These are phyloP conservation scores for Norana najaformis DNA, from an alignment of 2,888 invertebrate genomes.

Conservation along the genomic window DNA sequence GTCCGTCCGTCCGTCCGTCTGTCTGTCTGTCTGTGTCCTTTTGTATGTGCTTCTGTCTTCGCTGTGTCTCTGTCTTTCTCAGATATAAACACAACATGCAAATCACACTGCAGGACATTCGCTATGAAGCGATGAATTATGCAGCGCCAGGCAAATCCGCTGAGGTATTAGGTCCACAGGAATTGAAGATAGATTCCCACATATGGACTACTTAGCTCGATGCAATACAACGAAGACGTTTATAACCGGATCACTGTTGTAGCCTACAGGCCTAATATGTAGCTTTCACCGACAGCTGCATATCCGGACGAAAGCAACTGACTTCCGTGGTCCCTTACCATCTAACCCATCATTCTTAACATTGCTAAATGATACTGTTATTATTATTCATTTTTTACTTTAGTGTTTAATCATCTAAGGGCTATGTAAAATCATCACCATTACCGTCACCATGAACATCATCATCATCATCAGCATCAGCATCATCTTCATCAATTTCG, in stretches of 20 bases:
- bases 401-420: too few species aligned
- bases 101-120: neutral
- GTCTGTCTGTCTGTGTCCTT: too few species aligned
- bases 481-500: conserved; percentile 27
- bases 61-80: neutral
- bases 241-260: neutral
- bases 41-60: neutral
- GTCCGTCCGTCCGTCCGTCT: too few species aligned
- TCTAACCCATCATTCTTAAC: too few species aligned
- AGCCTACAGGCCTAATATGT: too few species aligned
- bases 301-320: too few species aligned
- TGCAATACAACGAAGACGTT: neutral
- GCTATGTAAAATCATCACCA: too few species aligned
- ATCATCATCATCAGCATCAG: conserved; percentile 25
- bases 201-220: neutral
- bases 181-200: conserved; percentile 3
- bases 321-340: too few species aligned
- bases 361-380: too few species aligned
- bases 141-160: neutral
- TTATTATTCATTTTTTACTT: too few species aligned
- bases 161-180: neutral
- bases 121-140: neutral
- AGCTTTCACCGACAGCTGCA: too few species aligned
- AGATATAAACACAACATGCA: neutral
- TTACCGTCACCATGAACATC: too few species aligned